Base-by-base conservation (phyloP, 2,113 vertebrate genomes). In the Pterophyllum scalare region DNA sequence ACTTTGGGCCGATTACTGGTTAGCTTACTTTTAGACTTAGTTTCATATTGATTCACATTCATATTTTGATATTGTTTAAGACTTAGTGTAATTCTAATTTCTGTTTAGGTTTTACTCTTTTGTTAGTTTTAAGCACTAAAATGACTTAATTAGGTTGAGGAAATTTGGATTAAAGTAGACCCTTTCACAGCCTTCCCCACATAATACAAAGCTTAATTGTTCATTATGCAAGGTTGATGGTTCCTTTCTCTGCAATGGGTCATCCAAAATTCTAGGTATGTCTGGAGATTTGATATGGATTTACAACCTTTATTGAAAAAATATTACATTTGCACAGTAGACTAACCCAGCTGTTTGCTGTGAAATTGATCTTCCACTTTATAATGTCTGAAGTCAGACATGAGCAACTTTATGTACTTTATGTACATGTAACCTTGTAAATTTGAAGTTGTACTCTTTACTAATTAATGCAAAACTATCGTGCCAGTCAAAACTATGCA, bases 351-450 rank as follows among this genome's bases (percentile, higher is more conserved):
- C 5, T 49, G 2, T 52, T 56, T 56, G 6, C 24, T 52, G 65
- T 70, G 65, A 70, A 52, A 26, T 10, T 70, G 43, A 10, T 3
- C 24, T 52, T 52, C 43, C 6, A 31, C 26, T 52, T 70, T 28
- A 70, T 38, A 9, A 38, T 6, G 8, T 31, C 17, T 31, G 20
- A 52, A 72, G 65, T n/a, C 49, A 52, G 43, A 77, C 62, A 80
- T 31, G 17, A 74, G 28, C 75, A 75, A 62, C 81, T 80, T 83
- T 74, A 40, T 76, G 56, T 22, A 62, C 81, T 80, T 83, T 74
- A 40, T 76, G 56, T 22, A 59, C 54, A 75, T n/a, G n/a, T 28
- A 22, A 24, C 26, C 20, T 49, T 22, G 13, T n/a, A 22, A 13
- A 80, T 52, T 35, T 35, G 12, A 70, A 77, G 26, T 62, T 22